Conservation (phyloP, 2,888 invertebrate genomes). For the Rhingia campestris region DNA sequence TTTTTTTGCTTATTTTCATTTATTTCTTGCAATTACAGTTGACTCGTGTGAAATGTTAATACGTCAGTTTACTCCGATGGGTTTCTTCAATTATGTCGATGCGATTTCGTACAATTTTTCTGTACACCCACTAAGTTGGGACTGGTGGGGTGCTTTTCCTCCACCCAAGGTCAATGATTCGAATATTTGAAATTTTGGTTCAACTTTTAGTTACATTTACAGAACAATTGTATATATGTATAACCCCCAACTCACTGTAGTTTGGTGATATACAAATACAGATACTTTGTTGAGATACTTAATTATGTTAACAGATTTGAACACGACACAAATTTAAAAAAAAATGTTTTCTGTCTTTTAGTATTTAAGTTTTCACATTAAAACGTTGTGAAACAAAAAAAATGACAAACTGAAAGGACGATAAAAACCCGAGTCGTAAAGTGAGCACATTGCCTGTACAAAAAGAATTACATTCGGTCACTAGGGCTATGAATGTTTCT, state of each 20-base stretch:
- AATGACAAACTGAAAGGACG: constrained; percentile 17
- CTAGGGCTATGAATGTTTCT: neutral
- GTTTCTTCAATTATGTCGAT: constrained; percentile 38
- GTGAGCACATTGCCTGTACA: constrained; percentile 5
- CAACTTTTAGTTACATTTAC: constrained; percentile 14
- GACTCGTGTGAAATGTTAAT: constrained; percentile 33
- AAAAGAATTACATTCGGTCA: neutral
- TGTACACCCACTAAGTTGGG: neutral
- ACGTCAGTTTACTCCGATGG: constrained; percentile 23
- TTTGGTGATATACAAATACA: neutral
- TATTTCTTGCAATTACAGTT: constrained; percentile 30
- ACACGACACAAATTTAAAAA: constrained; percentile 7
- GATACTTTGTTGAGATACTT: constrained; percentile 8
- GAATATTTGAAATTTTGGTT: constrained; percentile 21
- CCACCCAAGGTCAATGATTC: constrained; percentile 13
- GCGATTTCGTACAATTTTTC: constrained; percentile 9
- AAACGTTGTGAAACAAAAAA: constrained; percentile 22
- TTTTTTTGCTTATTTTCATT: constrained; percentile 12
- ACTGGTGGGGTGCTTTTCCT: constrained; percentile 1
- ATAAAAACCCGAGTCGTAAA: constrained; percentile 10
- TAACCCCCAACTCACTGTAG: constrained; percentile 2
- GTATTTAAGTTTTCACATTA: constrained; percentile 49
- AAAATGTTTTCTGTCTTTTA: constrained; percentile 33
- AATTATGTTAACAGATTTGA: neutral
- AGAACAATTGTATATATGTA: neutral